Percentiles rank a stretch among this genome's conserved stretches.
phyloP scores from a whole-genome alignment of 1,140 invertebrate species.

The Drosophila quadrilineata region DNA sequence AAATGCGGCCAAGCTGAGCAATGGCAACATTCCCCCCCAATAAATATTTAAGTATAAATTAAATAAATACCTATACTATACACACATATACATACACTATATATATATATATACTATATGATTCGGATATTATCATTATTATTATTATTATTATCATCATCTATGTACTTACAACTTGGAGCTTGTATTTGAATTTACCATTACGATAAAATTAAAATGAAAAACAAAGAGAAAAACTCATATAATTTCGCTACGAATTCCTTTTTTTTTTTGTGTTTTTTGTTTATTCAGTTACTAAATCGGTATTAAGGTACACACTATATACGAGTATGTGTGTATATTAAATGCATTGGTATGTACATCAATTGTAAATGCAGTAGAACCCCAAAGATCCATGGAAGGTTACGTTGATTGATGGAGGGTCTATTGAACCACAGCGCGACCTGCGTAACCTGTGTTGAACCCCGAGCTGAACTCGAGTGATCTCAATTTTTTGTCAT shows the following conservation, averaged over 20 bases:
- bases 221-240: no score
- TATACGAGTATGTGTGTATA: background rate
- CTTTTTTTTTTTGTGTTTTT: no score
- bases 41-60: no score
- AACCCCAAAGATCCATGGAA: background rate
- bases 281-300: no score
- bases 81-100: no score
- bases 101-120: no score
- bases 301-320: slow-evolving; percentile 18
- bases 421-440: slow-evolving; percentile 56
- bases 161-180: slow-evolving; percentile 55
- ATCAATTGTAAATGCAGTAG: slow-evolving; percentile 25
- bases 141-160: slow-evolving; percentile 17
- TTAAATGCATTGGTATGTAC: slow-evolving; percentile 29
- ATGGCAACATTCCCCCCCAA: slow-evolving; percentile 29
- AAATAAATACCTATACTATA: no score
- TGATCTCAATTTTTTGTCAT: slow-evolving; percentile 38
- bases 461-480: slow-evolving; percentile 32
- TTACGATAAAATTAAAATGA: slow-evolving; percentile 61
- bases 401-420: background rate
- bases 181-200: slow-evolving; percentile 71
- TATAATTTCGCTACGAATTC: no score
- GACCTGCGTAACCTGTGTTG: slow-evolving; percentile 54
- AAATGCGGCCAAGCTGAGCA: slow-evolving; percentile 53
- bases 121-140: slow-evolving; percentile 53